These are phyloP conservation scores for Myzus persicae DNA, from an alignment of 1,140 invertebrate species.

Conservation along the genomic window DNA sequence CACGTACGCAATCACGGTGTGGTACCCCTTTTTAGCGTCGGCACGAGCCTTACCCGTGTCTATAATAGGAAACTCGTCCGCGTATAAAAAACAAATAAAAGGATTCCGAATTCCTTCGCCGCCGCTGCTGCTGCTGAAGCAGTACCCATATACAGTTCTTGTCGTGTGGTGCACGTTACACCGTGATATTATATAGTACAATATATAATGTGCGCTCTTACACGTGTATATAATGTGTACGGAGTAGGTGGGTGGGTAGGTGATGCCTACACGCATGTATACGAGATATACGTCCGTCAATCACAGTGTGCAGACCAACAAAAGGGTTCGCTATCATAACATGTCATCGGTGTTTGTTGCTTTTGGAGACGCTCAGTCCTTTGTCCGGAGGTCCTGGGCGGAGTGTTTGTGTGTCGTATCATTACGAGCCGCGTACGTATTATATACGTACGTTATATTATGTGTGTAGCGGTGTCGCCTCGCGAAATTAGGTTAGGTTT, in stretches of 20 bases:
- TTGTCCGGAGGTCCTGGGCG: conserved; percentile 28
- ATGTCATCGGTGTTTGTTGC: conserved; percentile 57
- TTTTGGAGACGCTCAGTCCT: conserved; percentile 27
- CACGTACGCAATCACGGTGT: neutral
- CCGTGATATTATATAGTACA: neutral
- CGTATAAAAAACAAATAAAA: conserved; percentile 41
- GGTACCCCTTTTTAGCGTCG: conserved; percentile 35
- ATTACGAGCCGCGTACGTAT: neutral
- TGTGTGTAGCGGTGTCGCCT: neutral
- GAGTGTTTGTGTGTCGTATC: conserved; percentile 40
- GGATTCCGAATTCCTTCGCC: neutral
- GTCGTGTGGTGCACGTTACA: neutral
- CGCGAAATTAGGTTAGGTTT: conserved; percentile 56
- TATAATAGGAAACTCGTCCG: neutral
- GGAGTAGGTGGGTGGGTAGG: too few species aligned
- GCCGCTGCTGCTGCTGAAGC: too few species aligned
- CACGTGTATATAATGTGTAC: neutral
- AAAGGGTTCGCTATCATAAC: conserved; percentile 58
- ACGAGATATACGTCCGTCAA: conserved; percentile 15
- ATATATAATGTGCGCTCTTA: neutral
- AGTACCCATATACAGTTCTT: neutral
- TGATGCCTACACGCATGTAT: too few species aligned
- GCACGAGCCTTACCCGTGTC: conserved; percentile 32
- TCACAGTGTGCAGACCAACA: conserved; percentile 37
- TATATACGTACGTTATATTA: neutral